Evolutionary conservation across 2,797 vertebrate species (phyloP).

Genomic region (Tragopan temminckii): DNA sequence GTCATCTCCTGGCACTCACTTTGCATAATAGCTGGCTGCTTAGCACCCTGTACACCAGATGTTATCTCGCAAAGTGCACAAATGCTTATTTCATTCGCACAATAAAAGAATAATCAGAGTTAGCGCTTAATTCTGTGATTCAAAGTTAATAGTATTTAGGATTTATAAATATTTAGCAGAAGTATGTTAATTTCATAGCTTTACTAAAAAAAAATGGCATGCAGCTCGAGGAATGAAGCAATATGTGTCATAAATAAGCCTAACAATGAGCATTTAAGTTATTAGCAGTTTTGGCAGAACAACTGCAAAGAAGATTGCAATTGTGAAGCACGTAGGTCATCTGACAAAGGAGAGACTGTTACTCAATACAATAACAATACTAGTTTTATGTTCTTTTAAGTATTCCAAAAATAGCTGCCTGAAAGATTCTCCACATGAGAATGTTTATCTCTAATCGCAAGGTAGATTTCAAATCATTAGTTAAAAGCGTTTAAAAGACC

Average conservation of each 20-base stretch:
- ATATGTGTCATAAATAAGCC: conserved; percentile 58
- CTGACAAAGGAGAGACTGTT: conserved; percentile 22
- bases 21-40: conserved; percentile 19
- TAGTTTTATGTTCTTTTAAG: conserved; percentile 1
- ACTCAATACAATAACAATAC: background rate
- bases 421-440: background rate
- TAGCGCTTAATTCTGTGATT: conserved; percentile 53
- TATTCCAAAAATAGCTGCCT: background rate
- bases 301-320: conserved; percentile 21
- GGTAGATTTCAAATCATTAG: background rate
- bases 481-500: background rate
- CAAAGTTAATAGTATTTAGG: conserved; percentile 48
- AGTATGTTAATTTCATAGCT: conserved; percentile 29
- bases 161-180: conserved; percentile 52
- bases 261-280: conserved; percentile 67
- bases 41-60: conserved; percentile 46
- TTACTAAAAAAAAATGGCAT: background rate
- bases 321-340: conserved; percentile 12
- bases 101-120: conserved; percentile 53
- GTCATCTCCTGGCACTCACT: conserved; percentile 10
- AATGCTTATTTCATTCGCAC: conserved; percentile 41
- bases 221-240: conserved; percentile 21
- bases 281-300: conserved; percentile 64
- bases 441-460: background rate
- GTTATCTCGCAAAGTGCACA: conserved; percentile 63